Evolutionary conservation across 2,113 vertebrate species (phyloP).

Genomic region (Delphinus delphis): DNA sequence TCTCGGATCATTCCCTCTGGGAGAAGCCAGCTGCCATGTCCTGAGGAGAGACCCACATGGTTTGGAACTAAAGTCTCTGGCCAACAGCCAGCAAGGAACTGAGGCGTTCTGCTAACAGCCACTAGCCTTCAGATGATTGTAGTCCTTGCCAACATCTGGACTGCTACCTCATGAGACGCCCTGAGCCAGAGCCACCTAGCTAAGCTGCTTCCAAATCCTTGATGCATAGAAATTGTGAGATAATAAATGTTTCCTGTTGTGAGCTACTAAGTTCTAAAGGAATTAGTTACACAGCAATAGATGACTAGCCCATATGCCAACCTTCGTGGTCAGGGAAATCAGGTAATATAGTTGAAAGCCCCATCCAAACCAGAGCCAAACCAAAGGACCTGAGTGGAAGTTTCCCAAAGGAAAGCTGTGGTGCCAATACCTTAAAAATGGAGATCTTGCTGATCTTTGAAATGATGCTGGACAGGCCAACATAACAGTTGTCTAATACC

Average conservation of each 20-base stretch:
- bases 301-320: not conserved
- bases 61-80: not conserved
- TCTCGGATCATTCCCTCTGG: not conserved
- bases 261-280: not conserved
- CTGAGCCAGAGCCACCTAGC: not conserved
- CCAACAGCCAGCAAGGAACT: not conserved
- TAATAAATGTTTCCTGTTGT: not conserved
- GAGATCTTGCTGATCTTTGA: not conserved
- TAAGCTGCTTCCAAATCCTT: not conserved
- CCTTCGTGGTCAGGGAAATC: not conserved
- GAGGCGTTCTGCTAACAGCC: not conserved
- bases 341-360: not conserved
- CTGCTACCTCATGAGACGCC: not conserved
- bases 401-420: not conserved
- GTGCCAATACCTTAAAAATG: not conserved
- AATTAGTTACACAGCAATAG: not conserved
- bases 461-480: not conserved
- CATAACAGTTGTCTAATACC: not conserved
- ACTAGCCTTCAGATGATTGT: not conserved
- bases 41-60: not conserved
- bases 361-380: not conserved
- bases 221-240: not conserved
- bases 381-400: not conserved
- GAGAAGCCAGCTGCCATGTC: not conserved
- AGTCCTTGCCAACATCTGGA: not conserved